Conservation (phyloP, 2,113 vertebrate genomes). For the Vulpes vulpes region DNA sequence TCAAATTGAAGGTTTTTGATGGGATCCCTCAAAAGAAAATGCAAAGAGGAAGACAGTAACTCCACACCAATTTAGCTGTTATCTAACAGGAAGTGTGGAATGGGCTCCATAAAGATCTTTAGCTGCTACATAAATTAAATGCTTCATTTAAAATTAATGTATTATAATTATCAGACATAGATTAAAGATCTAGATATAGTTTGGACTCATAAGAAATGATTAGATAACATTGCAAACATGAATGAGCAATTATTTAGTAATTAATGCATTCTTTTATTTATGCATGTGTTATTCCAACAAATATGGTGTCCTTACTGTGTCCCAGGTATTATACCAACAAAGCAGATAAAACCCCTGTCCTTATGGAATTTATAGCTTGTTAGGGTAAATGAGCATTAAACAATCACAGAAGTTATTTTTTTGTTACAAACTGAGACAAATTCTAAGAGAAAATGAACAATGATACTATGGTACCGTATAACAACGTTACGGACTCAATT, state of each 20-base stretch:
- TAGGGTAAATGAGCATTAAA: not conserved
- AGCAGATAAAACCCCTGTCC: not conserved
- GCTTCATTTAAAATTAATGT: not conserved
- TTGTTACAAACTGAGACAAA: not conserved
- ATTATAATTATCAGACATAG: not conserved
- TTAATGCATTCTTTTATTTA: not conserved
- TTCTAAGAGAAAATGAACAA: not conserved
- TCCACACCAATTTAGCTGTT: not conserved
- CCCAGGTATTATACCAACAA: not conserved
- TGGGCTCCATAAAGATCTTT: not conserved
- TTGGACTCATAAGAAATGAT: not conserved
- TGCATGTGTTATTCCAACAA: not conserved
- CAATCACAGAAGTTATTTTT: not conserved
- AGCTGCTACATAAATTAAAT: not conserved
- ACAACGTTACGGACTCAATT: not conserved
- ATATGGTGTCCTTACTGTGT: not conserved
- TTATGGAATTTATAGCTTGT: not conserved
- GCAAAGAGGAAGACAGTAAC: not conserved
- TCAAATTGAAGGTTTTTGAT: not conserved
- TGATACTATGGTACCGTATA: not conserved
- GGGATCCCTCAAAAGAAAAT: not conserved
- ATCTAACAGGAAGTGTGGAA: not conserved
- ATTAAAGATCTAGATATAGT: not conserved
- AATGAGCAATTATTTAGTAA: not conserved
- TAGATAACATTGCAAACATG: not conserved